Conservation (phyloP, 1,140 invertebrate genomes). For the Gonatopus flavifemur region DNA sequence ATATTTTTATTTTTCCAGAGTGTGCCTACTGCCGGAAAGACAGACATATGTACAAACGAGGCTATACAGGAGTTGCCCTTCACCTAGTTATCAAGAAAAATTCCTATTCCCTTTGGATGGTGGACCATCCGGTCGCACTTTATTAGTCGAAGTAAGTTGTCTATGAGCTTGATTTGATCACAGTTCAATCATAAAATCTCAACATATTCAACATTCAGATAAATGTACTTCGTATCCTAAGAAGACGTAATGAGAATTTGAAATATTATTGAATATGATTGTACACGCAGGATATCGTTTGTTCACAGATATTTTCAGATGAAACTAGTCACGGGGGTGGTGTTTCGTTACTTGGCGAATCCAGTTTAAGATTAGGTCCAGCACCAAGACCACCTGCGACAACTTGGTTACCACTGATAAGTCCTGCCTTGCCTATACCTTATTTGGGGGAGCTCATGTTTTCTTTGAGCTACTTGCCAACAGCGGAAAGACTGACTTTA, state of each 20-base stretch:
- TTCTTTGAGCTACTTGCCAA: constrained; percentile 63
- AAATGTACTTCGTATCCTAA: neutral
- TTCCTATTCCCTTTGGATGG: constrained; percentile 70
- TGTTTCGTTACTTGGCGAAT: constrained; percentile 44
- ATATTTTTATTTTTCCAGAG: constrained; percentile 44
- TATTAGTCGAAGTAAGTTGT: constrained; percentile 45
- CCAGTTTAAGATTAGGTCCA: constrained; percentile 59
- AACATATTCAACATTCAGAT: neutral
- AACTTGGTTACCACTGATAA: constrained; percentile 58
- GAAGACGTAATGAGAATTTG: neutral
- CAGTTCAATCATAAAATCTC: neutral
- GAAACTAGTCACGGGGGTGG: constrained; percentile 33
- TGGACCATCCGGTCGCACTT: constrained; percentile 39
- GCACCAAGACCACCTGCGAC: constrained; percentile 53
- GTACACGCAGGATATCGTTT: neutral
- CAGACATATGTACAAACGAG: constrained; percentile 74
- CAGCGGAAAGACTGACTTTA: constrained; percentile 62
- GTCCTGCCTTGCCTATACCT: constrained; percentile 61
- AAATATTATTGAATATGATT: neutral
- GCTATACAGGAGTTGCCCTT: constrained; percentile 67
- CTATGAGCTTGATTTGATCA: constrained; percentile 3
- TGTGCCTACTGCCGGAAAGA: constrained; percentile 74
- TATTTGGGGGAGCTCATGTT: constrained; percentile 64
- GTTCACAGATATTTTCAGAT: constrained; percentile 44
- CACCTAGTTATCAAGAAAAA: constrained; percentile 74